Evolutionary conservation across 64 coral and sea anemone genomes (phyloP).

Genomic region (Actinia equina): DNA sequence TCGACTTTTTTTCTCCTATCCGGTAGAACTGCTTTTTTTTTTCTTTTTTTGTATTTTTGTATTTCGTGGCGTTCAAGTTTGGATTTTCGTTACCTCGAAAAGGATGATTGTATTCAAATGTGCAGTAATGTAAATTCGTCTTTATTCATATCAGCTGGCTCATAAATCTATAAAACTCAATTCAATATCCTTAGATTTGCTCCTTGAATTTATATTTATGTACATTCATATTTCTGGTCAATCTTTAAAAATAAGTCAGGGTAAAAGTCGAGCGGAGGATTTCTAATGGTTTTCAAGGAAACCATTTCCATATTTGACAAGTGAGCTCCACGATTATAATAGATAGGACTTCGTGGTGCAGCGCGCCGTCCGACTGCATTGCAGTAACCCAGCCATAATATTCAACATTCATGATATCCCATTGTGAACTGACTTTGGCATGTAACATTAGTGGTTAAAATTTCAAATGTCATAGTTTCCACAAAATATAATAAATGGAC

Average conservation of each 20-base stretch:
- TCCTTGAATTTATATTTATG: background rate
- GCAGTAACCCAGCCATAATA: background rate
- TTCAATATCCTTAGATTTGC: background rate
- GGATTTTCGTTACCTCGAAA: background rate
- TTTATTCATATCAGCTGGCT: background rate
- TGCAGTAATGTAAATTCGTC: background rate
- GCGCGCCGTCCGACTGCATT: background rate
- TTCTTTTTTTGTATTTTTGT: too few relatives aligned
- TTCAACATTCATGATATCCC: background rate
- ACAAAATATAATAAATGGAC: background rate
- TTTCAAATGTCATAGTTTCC: background rate
- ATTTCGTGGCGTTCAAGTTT: background rate
- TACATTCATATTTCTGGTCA: background rate
- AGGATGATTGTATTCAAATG: background rate
- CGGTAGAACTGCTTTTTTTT: background rate
- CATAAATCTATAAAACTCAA: background rate
- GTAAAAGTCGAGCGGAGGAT: background rate
- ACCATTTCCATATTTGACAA: background rate
- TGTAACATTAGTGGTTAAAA: background rate
- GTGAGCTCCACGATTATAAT: too few relatives aligned
- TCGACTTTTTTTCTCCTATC: background rate
- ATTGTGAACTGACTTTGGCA: background rate
- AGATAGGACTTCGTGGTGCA: too few relatives aligned
- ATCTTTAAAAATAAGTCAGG: background rate
- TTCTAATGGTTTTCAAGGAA: background rate